A percentile compares a stretch with the other conserved stretches of the same genome.
phyloP scores from a whole-genome alignment of 2,113 vertebrate species.

The Nyctereutes procyonoides region DNA sequence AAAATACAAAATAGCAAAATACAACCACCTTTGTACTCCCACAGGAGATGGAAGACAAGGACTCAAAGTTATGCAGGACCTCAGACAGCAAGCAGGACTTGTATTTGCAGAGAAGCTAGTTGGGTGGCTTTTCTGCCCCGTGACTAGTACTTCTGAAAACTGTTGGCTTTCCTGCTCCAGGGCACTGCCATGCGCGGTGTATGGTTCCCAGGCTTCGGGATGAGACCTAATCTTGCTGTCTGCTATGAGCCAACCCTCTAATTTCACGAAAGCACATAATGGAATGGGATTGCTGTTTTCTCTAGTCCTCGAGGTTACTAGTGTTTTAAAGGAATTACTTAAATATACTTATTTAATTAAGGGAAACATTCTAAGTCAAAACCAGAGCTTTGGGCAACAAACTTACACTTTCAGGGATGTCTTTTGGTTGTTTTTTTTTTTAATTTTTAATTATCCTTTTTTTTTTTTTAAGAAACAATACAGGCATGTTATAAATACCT shows the following conservation, averaged over 20 bases:
- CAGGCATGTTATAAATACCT: neutral
- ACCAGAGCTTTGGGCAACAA: neutral
- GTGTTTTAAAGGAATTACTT: constrained; percentile 29
- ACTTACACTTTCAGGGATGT: neutral
- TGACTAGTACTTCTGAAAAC: neutral
- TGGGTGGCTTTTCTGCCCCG: rapidly evolving
- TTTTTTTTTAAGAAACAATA: neutral
- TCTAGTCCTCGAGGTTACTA: neutral
- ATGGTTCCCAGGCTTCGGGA: neutral
- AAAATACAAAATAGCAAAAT: neutral
- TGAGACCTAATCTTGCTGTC: constrained; percentile 46
- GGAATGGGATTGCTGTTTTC: neutral
- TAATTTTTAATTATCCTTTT: neutral
- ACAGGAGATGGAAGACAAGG: neutral
- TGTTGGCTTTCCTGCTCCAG: rapidly evolving
- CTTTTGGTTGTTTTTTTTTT: rapidly evolving
- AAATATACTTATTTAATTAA: constrained; percentile 47
- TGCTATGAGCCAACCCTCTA: neutral
- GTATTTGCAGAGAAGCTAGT: neutral
- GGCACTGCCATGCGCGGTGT: rapidly evolving
- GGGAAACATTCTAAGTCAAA: constrained; percentile 14
- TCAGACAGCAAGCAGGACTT: neutral
- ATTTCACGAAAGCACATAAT: constrained; percentile 37
- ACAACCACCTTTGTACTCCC: rapidly evolving
- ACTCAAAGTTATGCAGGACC: neutral